Conservation (phyloP, 1,140 invertebrate genomes). For the Hydropsyche tenuis region DNA sequence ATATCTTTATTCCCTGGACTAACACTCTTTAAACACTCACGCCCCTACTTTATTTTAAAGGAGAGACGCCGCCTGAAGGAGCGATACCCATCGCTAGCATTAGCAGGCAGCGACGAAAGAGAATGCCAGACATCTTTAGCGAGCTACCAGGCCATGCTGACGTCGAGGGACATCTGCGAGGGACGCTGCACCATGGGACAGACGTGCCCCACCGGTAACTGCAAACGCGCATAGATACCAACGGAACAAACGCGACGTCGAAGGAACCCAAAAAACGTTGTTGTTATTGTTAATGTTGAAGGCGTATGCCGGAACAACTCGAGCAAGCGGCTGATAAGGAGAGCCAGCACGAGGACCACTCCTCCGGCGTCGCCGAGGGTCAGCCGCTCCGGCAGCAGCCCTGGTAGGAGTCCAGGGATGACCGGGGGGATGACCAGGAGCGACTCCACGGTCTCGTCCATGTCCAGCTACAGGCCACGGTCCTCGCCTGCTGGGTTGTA, state of each 20-base stretch:
- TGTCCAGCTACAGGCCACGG: conserved; percentile 67
- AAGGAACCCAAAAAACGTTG: too few relatives aligned
- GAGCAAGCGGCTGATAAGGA: conserved; percentile 51
- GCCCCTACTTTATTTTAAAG: conserved; percentile 57
- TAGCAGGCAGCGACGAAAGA: conserved; percentile 76
- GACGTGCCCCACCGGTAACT: conserved; percentile 78
- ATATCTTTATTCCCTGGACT: too few relatives aligned
- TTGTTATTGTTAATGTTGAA: conserved; percentile 44
- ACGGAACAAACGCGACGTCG: background rate
- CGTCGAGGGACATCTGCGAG: conserved; percentile 81
- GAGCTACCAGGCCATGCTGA: conserved; percentile 80
- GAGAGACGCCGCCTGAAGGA: conserved; percentile 83
- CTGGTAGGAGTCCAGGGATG: conserved; percentile 54
- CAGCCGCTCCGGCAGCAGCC: conserved; percentile 52
- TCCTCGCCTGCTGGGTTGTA: conserved; percentile 76
- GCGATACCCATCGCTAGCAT: conserved; percentile 79
- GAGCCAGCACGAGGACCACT: conserved; percentile 50
- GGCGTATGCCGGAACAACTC: conserved; percentile 65
- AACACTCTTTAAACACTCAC: too few relatives aligned
- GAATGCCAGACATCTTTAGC: conserved; percentile 78
- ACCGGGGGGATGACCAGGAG: conserved; percentile 55
- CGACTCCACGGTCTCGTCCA: conserved; percentile 64
- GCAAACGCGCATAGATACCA: background rate
- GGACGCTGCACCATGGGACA: conserved; percentile 84
- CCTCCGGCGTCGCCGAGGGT: conserved; percentile 60